These are phyloP conservation scores for Nasonia giraulti DNA, from an alignment of 1,140 invertebrate species.

Conservation along the genomic window DNA sequence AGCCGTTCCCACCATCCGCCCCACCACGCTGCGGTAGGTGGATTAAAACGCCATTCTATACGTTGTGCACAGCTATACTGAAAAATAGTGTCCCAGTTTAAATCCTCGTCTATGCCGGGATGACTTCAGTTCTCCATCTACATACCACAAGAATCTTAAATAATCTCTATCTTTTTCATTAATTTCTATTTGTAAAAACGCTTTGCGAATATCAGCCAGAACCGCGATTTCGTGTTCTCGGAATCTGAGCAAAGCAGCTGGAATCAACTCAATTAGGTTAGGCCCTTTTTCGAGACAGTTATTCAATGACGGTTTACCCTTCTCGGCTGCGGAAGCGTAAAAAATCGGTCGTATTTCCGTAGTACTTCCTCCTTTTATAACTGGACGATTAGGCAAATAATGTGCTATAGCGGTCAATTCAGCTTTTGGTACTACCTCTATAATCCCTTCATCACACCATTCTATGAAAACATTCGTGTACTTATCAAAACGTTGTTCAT, in stretches of 20 bases:
- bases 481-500: constrained; percentile 52
- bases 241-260: neutral
- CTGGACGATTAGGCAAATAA: constrained; percentile 63
- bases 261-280: constrained; percentile 27
- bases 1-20: constrained; percentile 65
- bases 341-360: constrained; percentile 59
- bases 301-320: constrained; percentile 54
- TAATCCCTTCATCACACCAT: constrained; percentile 59
- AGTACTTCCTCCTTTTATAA: constrained; percentile 60
- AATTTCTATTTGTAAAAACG: constrained; percentile 54
- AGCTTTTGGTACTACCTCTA: constrained; percentile 57
- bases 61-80: constrained; percentile 46
- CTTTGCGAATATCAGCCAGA: constrained; percentile 57
- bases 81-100: constrained; percentile 57
- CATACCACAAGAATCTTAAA: constrained; percentile 49
- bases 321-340: constrained; percentile 60
- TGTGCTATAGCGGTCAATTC: constrained; percentile 48
- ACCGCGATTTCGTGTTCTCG: constrained; percentile 52
- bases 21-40: constrained; percentile 65
- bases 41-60: constrained; percentile 68
- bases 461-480: constrained; percentile 60
- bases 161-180: constrained; percentile 31
- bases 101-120: constrained; percentile 35
- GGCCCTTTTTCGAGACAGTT: constrained; percentile 58
- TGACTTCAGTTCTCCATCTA: constrained; percentile 42